These are phyloP conservation scores for Drosophila bunnanda DNA, from an alignment of 2,888 invertebrate species.

Conservation along the genomic window DNA sequence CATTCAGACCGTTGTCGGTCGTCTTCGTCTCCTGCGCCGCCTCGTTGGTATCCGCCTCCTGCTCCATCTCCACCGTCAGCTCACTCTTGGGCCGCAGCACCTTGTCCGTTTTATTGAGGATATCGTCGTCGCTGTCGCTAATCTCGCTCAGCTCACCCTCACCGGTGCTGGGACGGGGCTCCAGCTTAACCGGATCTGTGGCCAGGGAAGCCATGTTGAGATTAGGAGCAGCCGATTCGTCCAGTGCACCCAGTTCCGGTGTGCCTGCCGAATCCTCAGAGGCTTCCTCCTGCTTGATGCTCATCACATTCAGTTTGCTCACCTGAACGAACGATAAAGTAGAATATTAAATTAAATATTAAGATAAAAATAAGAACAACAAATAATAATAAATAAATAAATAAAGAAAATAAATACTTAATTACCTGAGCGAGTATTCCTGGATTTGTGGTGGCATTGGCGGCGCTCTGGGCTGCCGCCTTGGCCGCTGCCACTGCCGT, in stretches of 20 bases:
- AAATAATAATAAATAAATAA: no score
- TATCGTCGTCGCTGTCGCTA: conserved; percentile 95
- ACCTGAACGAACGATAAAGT: background rate
- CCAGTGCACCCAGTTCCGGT: conserved; percentile 42
- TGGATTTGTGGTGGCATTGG: conserved; percentile 81
- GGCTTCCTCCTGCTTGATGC: conserved; percentile 64
- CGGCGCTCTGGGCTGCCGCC: conserved; percentile 80
- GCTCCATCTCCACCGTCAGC: conserved; percentile 50
- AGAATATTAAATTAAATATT: background rate
- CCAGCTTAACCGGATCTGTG: conserved; percentile 55
- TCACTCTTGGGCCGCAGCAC: conserved; percentile 72
- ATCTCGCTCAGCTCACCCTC: conserved; percentile 91
- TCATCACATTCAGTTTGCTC: conserved; percentile 32
- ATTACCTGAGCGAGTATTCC: conserved; percentile 75
- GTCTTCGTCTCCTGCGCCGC: conserved; percentile 41
- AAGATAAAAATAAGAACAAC: background rate
- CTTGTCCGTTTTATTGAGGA: conserved; percentile 91
- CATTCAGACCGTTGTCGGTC: conserved; percentile 8
- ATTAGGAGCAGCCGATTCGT: background rate
- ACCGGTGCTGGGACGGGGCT: conserved; percentile 62
- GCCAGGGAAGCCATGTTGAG: background rate
- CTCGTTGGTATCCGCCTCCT: conserved; percentile 45
- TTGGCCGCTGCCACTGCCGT: conserved; percentile 83
- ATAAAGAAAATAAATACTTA: no score
- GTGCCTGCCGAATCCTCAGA: conserved; percentile 60